Evolutionary conservation across 2,888 invertebrate genomes (phyloP), one percentile per base, ranked within the genome.

Genomic region (Ptilodon capucinus): DNA sequence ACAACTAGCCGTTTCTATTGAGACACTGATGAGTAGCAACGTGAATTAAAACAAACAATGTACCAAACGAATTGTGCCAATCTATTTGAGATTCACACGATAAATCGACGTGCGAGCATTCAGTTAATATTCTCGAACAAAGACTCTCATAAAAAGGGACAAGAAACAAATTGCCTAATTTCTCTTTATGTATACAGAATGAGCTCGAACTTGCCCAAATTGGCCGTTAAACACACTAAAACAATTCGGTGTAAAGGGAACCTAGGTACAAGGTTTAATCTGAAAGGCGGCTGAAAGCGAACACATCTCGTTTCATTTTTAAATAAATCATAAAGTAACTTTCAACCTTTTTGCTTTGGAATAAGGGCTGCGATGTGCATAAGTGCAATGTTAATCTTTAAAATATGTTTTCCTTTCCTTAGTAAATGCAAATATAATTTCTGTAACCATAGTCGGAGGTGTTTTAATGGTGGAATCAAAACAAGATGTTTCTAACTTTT

Each of bases 111-210:
- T 51, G 54, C 60, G 55, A 71, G 62, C 58, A 51, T 61, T 68
- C 49, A 57, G 64, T 71, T 71, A 75, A 77, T 74, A 79, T 74
- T 74, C 57, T 56, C 60, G 56, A 65, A 75, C 74, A 77, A 72
- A 77, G 69, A 64, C 63, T 64, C 65, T 65, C 64, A 74, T 73
- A 68, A 77, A 80, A 78, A 71, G 74, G 73, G 75, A 74, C 75
- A 75, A 64, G 77, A 66, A 82, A 84, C 79, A 84, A 84, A 86
- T 87, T 83, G 69, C 80, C 78, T 81, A 81, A 85, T 86, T 85
- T 80, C 74, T 77, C 78, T 79, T 81, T 80, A 81, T 76, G 79
- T 81, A 75, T 77, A 79, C 75, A 76, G 79, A 86, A 84, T 84
- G 79, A 83, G 79, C 74, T 75, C 57, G 64, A 81, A 81, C 75